Base-by-base conservation (phyloP, 1,140 invertebrate genomes). In the Neodiprion pinetum region DNA sequence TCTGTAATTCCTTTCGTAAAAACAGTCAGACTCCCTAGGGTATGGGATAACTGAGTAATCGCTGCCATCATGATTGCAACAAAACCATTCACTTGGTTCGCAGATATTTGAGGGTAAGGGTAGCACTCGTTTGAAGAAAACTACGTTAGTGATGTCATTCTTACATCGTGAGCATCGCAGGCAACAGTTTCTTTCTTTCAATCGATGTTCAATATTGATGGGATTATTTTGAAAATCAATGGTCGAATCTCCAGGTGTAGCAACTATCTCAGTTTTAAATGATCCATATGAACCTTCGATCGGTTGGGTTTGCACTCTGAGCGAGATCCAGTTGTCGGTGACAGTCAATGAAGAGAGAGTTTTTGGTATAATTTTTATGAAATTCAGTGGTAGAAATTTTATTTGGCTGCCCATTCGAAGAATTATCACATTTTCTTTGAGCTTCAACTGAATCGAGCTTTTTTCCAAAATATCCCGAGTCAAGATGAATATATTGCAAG, bases 21-120 rank as follows among this genome's bases (percentile, higher is more conserved):
- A 86, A 67, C 84, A 85, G 77, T 88, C 87, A 2, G 76, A 74
- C 12, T 83, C 76, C 65, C 74, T 77, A 61, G 86, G 85, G 47
- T 76, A 68, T 23, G 87, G 72, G 4, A 81, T 75, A 49, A 76
- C 72, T 40, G 70, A n/a, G n/a, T 76, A 72, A 71, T 75, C 11
- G 49, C 77, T 67, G 4, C 76, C 71, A 47, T 61, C 78, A 65
- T 88, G 84, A 17, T 76, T 83, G 74, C 86, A 87, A 70, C 87
- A 88, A 74, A 88, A 88, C 85, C 86, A 88, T 71, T 88, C 86
- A 17, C 73, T 72, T 17, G 84, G 81, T 75, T 88, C 85, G 72
- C 79, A 88, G 10, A 87, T 84, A 21, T 49, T 66, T 61, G 82
- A 80, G 23, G 87, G 87, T 23, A 87, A 48, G 67, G 87, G 85